Conservation (phyloP, 2,113 vertebrate genomes). For the Myotis yumanensis region DNA sequence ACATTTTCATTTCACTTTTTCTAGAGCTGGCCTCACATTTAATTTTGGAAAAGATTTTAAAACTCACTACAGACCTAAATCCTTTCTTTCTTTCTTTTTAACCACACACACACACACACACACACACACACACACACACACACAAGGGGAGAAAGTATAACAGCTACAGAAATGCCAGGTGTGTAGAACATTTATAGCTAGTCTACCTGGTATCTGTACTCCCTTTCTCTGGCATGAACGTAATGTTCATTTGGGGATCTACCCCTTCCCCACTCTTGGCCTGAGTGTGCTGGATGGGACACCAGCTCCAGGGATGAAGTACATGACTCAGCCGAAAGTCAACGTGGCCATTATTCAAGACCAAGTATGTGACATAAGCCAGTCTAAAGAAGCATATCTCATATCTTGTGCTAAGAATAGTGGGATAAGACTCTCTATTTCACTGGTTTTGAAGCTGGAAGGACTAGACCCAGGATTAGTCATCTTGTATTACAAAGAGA, state of each 20-base stretch:
- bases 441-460: slow-evolving; percentile 1
- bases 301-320: neutral
- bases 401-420: neutral
- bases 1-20: slow-evolving; percentile 11
- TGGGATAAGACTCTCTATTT: neutral
- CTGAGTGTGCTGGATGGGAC: neutral
- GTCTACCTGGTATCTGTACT: neutral
- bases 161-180: neutral
- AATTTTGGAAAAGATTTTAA: neutral
- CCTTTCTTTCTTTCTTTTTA: neutral
- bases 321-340: neutral
- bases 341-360: neutral
- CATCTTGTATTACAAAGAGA: slow-evolving; percentile 8
- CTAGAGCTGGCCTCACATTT: neutral
- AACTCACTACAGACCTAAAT: neutral
- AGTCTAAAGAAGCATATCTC: neutral
- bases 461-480: neutral
- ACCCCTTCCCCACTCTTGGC: neutral
- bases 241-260: neutral
- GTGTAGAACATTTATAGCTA: neutral
- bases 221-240: neutral
- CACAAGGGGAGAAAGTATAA: neutral
- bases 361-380: neutral
- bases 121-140: neutral
- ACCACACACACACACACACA: neutral